Base-by-base conservation (phyloP, 2,113 vertebrate genomes). In the Bothrops jararaca region DNA sequence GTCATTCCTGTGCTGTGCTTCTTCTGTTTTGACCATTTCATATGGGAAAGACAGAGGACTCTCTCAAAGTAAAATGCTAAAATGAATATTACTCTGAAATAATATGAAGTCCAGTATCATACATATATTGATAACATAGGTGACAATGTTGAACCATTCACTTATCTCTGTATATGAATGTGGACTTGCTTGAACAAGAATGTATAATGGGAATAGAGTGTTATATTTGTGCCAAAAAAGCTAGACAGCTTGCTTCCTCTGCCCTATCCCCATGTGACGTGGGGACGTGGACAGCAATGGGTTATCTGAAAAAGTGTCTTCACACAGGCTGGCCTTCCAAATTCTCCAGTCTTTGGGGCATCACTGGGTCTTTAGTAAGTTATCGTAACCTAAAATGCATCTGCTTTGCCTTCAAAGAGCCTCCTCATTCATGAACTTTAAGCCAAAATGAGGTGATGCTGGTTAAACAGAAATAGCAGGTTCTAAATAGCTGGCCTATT, bases 401-500 rank as follows among this genome's bases (percentile, higher is more conserved):
- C 88, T 34, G n/a, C 56, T 86, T 92, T 74, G 45, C 54, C 74
- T 15, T 52, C 45, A 48, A 48, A 90, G 45, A n/a, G 29, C 60
- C 88, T 92, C 53, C 54, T 58, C 92, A 53, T 86, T 86, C 54
- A 64, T 86, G 54, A 34, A 64, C 74, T 15, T 92, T 90, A 91
- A 50, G 87, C 89, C 42, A 91, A 90, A 60, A 34, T 5, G 0
- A 58, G 87, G n/a, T 69, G 22, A 64, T 53, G 22, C 11, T 91
- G 92, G 85, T 85, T 95, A 74, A 91, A 42, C 89, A 90, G 91
- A 92, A 91, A 91, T 24, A 89, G 90, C 69, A 86, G 85, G 58
- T 54, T 94, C 86, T 34, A 87, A 89, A 85, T 53, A 88, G 91
- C 86, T 91, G 15, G 86, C 45, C 80, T 53, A 23, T 90, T 53